These are phyloP conservation scores for Hemicordylus capensis DNA, from an alignment of 2,113 vertebrate genomes.

Conservation along the genomic window DNA sequence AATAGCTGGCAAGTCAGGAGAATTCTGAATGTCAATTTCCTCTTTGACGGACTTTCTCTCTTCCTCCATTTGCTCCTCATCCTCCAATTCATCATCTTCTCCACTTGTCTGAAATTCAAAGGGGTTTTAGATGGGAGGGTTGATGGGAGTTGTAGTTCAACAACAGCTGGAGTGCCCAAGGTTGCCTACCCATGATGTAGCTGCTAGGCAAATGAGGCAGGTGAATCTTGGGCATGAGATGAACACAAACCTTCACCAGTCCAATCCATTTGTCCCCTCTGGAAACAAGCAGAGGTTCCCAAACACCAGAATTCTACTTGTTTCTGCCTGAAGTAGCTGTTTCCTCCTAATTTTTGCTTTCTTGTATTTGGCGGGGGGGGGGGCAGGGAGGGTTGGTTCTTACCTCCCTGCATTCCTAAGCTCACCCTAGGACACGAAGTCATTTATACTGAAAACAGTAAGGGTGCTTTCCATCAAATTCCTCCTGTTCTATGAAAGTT, in stretches of 20 bases:
- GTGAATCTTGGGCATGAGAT: neutral
- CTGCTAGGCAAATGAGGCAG: no score
- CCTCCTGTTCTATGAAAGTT: neutral
- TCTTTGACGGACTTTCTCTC: constrained; percentile 74
- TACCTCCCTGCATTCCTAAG: neutral
- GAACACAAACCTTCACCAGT: neutral
- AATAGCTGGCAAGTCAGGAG: constrained; percentile 73
- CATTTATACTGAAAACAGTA: neutral
- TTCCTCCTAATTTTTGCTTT: neutral
- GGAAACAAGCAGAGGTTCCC: neutral
- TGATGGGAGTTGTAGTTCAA: no score
- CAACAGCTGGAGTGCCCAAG: neutral
- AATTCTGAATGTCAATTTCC: constrained; percentile 74
- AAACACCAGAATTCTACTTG: neutral
- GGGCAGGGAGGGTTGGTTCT: neutral
- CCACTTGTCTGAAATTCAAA: constrained; percentile 76
- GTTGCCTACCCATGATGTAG: no score
- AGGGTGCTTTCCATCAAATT: neutral
- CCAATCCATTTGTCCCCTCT: neutral
- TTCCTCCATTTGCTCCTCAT: constrained; percentile 77
- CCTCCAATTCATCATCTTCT: constrained; percentile 78
- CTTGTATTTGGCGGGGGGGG: no score
- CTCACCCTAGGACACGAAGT: neutral
- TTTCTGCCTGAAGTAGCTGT: neutral
- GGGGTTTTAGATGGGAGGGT: neutral